These are phyloP conservation scores for Pseudobourletiella spinata DNA, from an alignment of 1,140 invertebrate genomes.

Conservation along the genomic window DNA sequence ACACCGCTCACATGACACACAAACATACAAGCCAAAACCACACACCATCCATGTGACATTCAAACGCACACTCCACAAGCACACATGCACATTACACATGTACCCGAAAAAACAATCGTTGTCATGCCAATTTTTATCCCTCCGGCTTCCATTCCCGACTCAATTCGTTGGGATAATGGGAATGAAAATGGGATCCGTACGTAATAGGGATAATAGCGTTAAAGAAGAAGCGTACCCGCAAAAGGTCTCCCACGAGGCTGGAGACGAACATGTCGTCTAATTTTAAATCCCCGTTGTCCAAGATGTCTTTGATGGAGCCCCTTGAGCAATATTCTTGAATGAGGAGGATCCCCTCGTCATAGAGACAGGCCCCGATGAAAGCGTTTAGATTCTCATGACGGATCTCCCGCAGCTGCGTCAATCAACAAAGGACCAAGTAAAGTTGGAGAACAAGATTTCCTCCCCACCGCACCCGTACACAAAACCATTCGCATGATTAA, in stretches of 20 bases:
- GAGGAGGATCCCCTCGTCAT: constrained; percentile 78
- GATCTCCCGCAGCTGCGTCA: constrained; percentile 74
- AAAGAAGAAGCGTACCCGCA: constrained; percentile 55
- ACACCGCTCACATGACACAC: too few relatives aligned
- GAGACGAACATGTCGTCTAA: constrained; percentile 86
- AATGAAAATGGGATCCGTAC: too few relatives aligned
- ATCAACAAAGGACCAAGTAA: not conserved
- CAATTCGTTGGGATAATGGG: constrained; percentile 26
- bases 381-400: constrained; percentile 84
- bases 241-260: constrained; percentile 75
- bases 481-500: not conserved
- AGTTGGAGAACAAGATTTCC: not conserved
- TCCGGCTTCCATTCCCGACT: too few relatives aligned
- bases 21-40: too few relatives aligned
- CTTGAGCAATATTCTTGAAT: constrained; percentile 83
- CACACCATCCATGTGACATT: too few relatives aligned
- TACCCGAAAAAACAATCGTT: too few relatives aligned
- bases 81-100: too few relatives aligned
- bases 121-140: too few relatives aligned
- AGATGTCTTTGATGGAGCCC: constrained; percentile 70
- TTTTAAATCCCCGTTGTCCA: constrained; percentile 64
- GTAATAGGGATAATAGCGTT: too few relatives aligned
- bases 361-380: constrained; percentile 88
- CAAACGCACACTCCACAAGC: too few relatives aligned
- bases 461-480: not conserved